Percentiles rank a stretch among this genome's conserved stretches.
These are phyloP conservation scores for Scrobipalpa atriplicella DNA, from an alignment of 2,888 invertebrate genomes.

Conservation along the genomic window DNA sequence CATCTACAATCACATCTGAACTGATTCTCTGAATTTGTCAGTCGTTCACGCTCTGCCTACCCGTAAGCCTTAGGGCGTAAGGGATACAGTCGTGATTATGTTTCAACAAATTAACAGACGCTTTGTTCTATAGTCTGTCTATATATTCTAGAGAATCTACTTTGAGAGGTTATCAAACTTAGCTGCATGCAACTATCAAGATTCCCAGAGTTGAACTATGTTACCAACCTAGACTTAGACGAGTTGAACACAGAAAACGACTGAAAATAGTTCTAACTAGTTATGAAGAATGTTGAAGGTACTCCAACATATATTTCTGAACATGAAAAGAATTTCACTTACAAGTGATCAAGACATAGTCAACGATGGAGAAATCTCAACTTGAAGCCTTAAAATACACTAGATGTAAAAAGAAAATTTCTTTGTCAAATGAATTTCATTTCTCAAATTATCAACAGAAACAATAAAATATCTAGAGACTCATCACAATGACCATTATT, in stretches of 20 bases:
- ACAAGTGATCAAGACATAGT: too few species aligned
- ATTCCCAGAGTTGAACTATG: conserved; percentile 2
- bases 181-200: conserved; percentile 8
- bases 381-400: too few species aligned
- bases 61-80: too few species aligned
- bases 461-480: neutral
- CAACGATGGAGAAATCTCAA: too few species aligned
- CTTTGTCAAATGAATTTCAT: too few species aligned
- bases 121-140: too few species aligned
- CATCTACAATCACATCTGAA: too few species aligned
- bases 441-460: neutral
- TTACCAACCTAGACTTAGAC: conserved; percentile 1
- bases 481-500: neutral
- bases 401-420: too few species aligned
- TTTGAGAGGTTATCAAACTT: neutral
- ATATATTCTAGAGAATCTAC: neutral
- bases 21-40: too few species aligned
- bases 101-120: too few species aligned
- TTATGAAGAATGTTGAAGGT: conserved; percentile 7
- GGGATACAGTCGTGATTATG: too few species aligned
- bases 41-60: too few species aligned
- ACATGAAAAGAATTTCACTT: neutral
- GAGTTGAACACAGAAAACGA: neutral
- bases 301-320: neutral
- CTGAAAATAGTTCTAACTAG: conserved; percentile 5